These are phyloP conservation scores for Auanema sp. DNA, from an alignment of 2,888 invertebrate species.

Conservation along the genomic window DNA sequence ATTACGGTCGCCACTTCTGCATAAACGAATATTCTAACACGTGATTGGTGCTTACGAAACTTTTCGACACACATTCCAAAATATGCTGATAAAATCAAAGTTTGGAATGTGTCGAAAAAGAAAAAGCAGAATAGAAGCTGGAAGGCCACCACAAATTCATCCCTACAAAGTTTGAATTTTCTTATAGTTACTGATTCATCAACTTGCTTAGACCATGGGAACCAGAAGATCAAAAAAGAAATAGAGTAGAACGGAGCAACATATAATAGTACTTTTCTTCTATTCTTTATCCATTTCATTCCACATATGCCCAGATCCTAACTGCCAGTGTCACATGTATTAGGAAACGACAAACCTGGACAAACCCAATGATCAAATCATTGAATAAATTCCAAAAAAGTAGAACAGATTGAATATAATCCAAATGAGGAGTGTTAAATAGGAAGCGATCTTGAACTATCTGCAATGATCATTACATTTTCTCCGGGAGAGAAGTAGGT, in stretches of 20 bases:
- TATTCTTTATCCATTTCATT: conserved; percentile 53
- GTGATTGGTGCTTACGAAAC: conserved; percentile 31
- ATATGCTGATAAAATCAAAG: conserved; percentile 64
- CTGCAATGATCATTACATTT: too few relatives aligned
- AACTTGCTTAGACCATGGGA: conserved; percentile 64
- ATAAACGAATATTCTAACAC: conserved; percentile 45
- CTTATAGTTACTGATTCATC: too few relatives aligned
- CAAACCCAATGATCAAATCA: conserved; percentile 48
- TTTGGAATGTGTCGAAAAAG: conserved; percentile 66
- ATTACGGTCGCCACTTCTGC: conserved; percentile 44
- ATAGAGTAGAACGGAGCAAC: conserved; percentile 65
- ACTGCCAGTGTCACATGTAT: too few relatives aligned
- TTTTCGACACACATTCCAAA: conserved; percentile 65
- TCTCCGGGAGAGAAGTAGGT: too few relatives aligned
- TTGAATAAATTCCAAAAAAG: conserved; percentile 52
- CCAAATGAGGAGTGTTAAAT: too few relatives aligned
- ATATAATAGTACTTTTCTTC: conserved; percentile 63
- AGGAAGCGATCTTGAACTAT: too few relatives aligned
- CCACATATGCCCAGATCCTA: conserved; percentile 49
- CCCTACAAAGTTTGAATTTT: too few relatives aligned
- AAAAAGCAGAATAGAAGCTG: conserved; percentile 65
- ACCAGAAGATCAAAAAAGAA: conserved; percentile 65
- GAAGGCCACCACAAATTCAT: conserved; percentile 58
- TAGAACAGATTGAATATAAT: conserved; percentile 37
- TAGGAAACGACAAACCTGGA: conserved; percentile 46